phyloP scores from a whole-genome alignment of 2,888 invertebrate genomes.

The Drosophila maculinotata region DNA sequence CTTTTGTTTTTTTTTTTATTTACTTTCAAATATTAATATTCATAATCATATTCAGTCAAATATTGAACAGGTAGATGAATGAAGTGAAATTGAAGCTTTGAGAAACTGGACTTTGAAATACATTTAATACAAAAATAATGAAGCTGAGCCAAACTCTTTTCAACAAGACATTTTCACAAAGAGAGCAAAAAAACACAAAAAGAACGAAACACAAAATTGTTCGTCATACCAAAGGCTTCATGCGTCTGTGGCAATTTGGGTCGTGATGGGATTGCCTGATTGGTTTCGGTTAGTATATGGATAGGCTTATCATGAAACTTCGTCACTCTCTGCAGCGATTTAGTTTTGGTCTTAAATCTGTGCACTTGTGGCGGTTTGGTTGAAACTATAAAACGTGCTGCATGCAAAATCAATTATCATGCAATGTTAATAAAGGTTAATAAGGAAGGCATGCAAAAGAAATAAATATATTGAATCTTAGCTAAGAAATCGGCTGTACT shows the following conservation, averaged over 20 bases:
- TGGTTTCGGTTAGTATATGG: conserved; percentile 12
- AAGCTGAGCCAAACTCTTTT: too few species aligned
- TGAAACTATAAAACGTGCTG: conserved; percentile 35
- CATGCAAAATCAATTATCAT: conserved; percentile 24
- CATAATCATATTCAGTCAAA: too few species aligned
- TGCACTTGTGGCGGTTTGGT: conserved; percentile 38
- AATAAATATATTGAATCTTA: not conserved
- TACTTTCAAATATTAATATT: not conserved
- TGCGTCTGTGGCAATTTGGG: conserved; percentile 23
- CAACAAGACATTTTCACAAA: too few species aligned
- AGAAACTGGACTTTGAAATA: too few species aligned
- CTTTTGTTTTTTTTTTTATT: too few species aligned
- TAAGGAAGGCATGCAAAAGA: conserved; percentile 26
- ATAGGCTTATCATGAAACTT: conserved; percentile 17
- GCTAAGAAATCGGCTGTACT: conserved; percentile 85
- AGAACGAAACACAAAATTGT: conserved; percentile 2
- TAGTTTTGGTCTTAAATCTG: conserved; percentile 39
- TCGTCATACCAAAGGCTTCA: conserved; percentile 39
- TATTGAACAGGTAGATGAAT: too few species aligned
- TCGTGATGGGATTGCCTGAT: conserved; percentile 5
- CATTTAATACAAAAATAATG: too few species aligned
- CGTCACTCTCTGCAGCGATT: conserved; percentile 14
- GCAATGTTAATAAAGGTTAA: conserved; percentile 39
- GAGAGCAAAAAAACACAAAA: not conserved
- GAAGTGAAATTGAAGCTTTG: too few species aligned